Conservation (phyloP, 2,888 invertebrate genomes). For the Cryptus armator region DNA sequence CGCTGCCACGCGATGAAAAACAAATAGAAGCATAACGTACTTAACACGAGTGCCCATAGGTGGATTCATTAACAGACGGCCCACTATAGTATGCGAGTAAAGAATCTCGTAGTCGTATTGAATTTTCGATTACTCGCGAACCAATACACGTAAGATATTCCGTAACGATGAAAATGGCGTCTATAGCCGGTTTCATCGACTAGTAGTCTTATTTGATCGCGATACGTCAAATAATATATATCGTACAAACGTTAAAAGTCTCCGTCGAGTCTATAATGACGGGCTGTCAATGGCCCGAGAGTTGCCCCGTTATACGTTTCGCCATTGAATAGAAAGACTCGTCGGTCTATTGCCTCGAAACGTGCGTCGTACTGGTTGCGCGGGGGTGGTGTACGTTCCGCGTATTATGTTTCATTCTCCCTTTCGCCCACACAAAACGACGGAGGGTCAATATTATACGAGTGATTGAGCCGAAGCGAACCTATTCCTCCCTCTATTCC, state of each 20-base stretch:
- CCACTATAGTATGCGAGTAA: slow-evolving; percentile 21
- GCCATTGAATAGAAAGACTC: slow-evolving; percentile 76
- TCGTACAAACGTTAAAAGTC: slow-evolving; percentile 61
- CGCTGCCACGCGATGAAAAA: slow-evolving; percentile 36
- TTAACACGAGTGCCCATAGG: slow-evolving; percentile 10
- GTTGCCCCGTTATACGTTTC: slow-evolving; percentile 38
- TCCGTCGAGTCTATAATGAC: slow-evolving; percentile 79
- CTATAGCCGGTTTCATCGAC: slow-evolving; percentile 2
- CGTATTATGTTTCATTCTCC: slow-evolving; percentile 82
- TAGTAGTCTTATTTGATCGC: slow-evolving; percentile 51
- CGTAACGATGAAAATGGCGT: slow-evolving; percentile 19
- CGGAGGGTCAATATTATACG: slow-evolving; percentile 83
- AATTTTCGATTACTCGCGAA: slow-evolving; percentile 52
- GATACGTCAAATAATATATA: slow-evolving; percentile 71
- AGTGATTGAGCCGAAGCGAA: slow-evolving; percentile 79
- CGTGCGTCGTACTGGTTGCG: slow-evolving; percentile 71
- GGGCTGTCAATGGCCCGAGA: slow-evolving; percentile 81
- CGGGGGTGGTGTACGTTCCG: slow-evolving; percentile 71
- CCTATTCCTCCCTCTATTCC: slow-evolving; percentile 61
- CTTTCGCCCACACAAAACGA: slow-evolving; percentile 68
- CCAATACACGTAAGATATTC: slow-evolving; percentile 2
- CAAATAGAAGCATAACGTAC: slow-evolving; percentile 41
- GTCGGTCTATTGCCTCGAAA: slow-evolving; percentile 69
- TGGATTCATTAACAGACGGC: slow-evolving; percentile 30
- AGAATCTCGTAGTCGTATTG: slow-evolving; percentile 46